Evolutionary conservation across 2,888 invertebrate genomes (phyloP).

Genomic region (Harpalus rubripes): DNA sequence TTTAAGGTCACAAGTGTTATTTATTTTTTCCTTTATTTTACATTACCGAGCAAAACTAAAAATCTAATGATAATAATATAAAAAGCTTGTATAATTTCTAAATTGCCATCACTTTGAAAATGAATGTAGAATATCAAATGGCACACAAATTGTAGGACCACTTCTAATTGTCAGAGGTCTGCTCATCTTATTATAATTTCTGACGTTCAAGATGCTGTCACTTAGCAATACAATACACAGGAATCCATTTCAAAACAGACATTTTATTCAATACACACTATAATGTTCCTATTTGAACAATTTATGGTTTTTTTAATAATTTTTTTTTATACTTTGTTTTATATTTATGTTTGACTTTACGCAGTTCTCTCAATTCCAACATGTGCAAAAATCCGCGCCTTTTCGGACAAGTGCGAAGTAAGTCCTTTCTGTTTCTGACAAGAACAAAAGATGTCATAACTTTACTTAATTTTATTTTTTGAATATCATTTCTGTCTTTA

Average conservation of each 20-base stretch:
- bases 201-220: not conserved
- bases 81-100: slow-evolving; percentile 52
- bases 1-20: slow-evolving; percentile 60
- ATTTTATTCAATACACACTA: not conserved
- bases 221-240: not conserved
- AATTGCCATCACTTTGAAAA: slow-evolving; percentile 62
- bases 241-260: not conserved
- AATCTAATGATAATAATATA: slow-evolving; percentile 58
- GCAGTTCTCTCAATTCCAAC: not conserved
- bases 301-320: no score
- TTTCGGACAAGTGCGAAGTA: no score
- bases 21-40: slow-evolving; percentile 55
- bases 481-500: no score
- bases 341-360: not conserved
- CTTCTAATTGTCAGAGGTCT: slow-evolving; percentile 11
- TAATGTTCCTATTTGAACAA: not conserved
- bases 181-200: slow-evolving; percentile 11
- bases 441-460: no score
- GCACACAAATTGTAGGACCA: slow-evolving; percentile 1
- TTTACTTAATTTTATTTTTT: no score
- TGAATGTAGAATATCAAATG: slow-evolving; percentile 36
- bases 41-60: slow-evolving; percentile 59
- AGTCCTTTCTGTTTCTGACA: no score
- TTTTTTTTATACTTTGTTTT: no score
- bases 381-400: no score